Evolutionary conservation across 2,888 invertebrate species (phyloP).

Genomic region (Drosophila vallismaia): DNA sequence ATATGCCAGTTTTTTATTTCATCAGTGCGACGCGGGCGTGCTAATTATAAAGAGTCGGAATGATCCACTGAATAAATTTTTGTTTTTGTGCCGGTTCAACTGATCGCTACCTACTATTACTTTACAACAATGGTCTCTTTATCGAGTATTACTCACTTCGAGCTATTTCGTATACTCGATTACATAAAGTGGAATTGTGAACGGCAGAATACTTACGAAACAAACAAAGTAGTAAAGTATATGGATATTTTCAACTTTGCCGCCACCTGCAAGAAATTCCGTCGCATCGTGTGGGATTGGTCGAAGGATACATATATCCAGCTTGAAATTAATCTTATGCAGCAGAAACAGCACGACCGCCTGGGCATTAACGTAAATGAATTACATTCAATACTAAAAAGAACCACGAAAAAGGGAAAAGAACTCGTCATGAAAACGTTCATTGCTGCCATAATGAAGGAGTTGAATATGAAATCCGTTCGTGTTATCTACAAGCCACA

Average conservation of each 20-base stretch:
- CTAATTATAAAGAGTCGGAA: too few species aligned
- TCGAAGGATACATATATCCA: neutral
- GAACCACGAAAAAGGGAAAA: neutral
- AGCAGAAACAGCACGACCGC: neutral
- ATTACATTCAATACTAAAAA: neutral
- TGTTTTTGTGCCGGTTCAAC: neutral
- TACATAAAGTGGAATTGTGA: slow-evolving; percentile 6
- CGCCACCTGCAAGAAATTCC: neutral
- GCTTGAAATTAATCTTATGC: slow-evolving; percentile 3
- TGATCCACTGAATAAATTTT: neutral
- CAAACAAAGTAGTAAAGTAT: slow-evolving; percentile 1
- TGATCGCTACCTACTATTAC: neutral
- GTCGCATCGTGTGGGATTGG: slow-evolving; percentile 7
- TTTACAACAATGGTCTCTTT: neutral
- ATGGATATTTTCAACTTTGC: slow-evolving; percentile 21
- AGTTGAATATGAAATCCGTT: neutral
- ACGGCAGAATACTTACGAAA: neutral
- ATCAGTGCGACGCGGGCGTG: too few species aligned
- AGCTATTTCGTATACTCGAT: slow-evolving; percentile 15
- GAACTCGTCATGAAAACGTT: neutral
- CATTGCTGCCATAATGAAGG: slow-evolving; percentile 1
- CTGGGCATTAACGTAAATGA: neutral
- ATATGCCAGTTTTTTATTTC: too few species aligned
- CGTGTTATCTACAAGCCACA: neutral
- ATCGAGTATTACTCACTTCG: neutral